A percentile compares a stretch with the other conserved stretches of the same genome.
Conservation (phyloP, 64 coral and sea anemone species). For the Pocillopora verrucosa region DNA sequence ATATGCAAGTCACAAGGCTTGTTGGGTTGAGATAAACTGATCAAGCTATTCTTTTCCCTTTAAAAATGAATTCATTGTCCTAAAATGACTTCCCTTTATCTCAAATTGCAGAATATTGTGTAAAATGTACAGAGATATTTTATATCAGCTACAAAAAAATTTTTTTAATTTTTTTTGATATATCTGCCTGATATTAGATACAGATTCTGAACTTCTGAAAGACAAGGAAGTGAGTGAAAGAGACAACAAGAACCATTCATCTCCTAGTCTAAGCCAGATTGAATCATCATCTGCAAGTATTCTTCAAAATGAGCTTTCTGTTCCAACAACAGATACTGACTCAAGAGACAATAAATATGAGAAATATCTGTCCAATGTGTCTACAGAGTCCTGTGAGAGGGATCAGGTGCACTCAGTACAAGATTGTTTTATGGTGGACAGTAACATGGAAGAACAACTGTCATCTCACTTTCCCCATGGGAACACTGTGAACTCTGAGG, state of each 20-base stretch:
- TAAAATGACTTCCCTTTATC: no score
- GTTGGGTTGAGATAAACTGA: no score
- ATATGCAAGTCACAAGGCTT: no score
- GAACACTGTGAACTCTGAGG: neutral
- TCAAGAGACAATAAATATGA: neutral
- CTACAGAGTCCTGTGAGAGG: neutral
- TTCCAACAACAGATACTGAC: constrained; percentile 6
- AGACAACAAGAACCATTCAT: neutral
- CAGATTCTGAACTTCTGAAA: constrained; percentile 4
- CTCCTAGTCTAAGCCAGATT: neutral
- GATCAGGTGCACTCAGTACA: constrained; percentile 1
- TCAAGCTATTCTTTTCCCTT: no score
- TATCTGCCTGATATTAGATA: neutral
- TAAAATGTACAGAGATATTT: no score
- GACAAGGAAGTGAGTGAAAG: neutral
- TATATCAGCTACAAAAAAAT: neutral
- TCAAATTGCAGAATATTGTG: no score
- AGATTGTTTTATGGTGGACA: constrained; percentile 26
- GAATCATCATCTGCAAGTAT: neutral
- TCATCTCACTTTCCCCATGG: constrained; percentile 25
- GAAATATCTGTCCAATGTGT: neutral
- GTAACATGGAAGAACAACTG: constrained; percentile 11
- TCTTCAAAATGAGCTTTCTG: neutral
- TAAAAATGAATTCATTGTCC: no score
- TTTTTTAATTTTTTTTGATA: neutral